These are phyloP conservation scores for Notospermus geniculatus DNA, from an alignment of 1,140 invertebrate genomes.

Conservation along the genomic window DNA sequence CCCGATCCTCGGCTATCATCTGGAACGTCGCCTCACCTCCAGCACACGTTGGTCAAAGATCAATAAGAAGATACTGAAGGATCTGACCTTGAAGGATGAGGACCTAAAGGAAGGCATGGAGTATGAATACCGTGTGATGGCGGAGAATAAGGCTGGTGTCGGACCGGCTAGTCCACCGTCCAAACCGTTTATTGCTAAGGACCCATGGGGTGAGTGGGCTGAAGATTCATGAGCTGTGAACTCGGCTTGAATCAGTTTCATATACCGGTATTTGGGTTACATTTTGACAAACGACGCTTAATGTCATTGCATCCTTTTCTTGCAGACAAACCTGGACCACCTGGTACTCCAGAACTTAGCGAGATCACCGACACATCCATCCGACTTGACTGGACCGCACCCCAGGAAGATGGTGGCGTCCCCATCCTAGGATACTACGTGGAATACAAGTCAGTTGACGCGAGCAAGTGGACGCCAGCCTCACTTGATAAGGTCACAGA, in stretches of 20 bases:
- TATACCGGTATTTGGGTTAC: too few species aligned
- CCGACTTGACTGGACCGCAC: conserved; percentile 86
- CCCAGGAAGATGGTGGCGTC: conserved; percentile 84
- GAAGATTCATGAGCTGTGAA: too few species aligned
- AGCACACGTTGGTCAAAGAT: conserved; percentile 60
- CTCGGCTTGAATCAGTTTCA: too few species aligned
- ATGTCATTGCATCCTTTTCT: too few species aligned
- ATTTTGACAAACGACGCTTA: too few species aligned
- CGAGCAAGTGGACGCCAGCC: conserved; percentile 41
- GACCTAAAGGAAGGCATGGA: conserved; percentile 89
- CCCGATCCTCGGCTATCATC: conserved; percentile 90
- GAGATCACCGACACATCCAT: conserved; percentile 90
- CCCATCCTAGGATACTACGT: conserved; percentile 93
- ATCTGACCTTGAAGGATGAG: conserved; percentile 37
- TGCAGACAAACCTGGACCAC: conserved; percentile 58
- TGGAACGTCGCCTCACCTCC: conserved; percentile 87
- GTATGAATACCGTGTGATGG: conserved; percentile 95
- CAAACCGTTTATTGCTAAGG: conserved; percentile 70
- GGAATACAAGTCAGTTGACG: conserved; percentile 81
- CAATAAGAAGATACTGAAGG: conserved; percentile 64
- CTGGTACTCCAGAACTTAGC: conserved; percentile 69
- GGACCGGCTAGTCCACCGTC: conserved; percentile 72
- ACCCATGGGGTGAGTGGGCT: conserved; percentile 57
- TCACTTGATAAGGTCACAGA: conserved; percentile 56
- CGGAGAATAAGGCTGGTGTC: conserved; percentile 92